These are phyloP conservation scores for Nomada ruficornis DNA, from an alignment of 2,888 invertebrate species.

Conservation along the genomic window DNA sequence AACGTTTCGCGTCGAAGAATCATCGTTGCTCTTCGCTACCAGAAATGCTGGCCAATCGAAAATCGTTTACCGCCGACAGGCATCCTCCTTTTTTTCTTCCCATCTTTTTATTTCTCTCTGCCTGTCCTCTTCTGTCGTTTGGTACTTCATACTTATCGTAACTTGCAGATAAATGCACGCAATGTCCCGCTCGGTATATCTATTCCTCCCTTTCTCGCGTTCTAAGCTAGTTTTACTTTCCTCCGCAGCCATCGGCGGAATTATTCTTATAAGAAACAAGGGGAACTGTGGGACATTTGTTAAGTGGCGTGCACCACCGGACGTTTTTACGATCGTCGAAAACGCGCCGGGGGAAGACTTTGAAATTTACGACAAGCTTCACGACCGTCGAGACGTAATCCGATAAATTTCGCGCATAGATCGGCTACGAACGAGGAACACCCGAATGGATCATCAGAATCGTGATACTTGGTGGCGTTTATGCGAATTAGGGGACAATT, in stretches of 20 bases:
- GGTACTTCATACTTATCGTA: not conserved
- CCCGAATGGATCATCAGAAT: conserved; percentile 7
- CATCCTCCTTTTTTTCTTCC: not conserved
- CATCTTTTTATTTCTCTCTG: not conserved
- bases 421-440: not conserved
- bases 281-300: conserved; percentile 47
- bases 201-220: conserved; percentile 12
- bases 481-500: not conserved
- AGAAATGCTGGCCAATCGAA: not conserved
- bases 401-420: conserved; percentile 45
- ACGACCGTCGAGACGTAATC: conserved; percentile 33
- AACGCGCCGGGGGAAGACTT: conserved; percentile 31
- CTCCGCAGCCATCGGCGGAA: conserved; percentile 31
- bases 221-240: conserved; percentile 30
- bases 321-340: conserved; percentile 67
- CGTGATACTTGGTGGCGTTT: conserved; percentile 2
- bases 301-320: conserved; percentile 41
- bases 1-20: conserved; percentile 3
- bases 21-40: not conserved
- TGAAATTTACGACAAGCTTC: conserved; percentile 51
- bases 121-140: not conserved
- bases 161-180: conserved; percentile 39
- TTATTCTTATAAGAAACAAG: conserved; percentile 56
- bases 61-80: conserved; percentile 17
- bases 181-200: conserved; percentile 19